Percentiles rank a stretch among this genome's conserved stretches.
Evolutionary conservation across 1,140 invertebrate genomes (phyloP).

Genomic region (Conus ventricosus): DNA sequence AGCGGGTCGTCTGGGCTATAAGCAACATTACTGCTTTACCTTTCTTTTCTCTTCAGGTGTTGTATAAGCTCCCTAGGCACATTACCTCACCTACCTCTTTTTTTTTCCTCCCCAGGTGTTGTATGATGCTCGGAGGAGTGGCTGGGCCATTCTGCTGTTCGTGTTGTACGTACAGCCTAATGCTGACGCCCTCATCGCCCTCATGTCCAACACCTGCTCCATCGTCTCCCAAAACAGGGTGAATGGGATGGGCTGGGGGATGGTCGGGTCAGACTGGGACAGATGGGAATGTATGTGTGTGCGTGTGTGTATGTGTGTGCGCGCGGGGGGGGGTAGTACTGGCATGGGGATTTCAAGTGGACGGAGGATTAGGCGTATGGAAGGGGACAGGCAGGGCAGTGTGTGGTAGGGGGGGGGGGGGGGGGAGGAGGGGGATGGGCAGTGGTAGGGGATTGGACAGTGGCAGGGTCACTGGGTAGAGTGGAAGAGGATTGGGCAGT

Average conservation of each 20-base stretch:
- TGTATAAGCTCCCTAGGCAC: too few relatives aligned
- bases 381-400: too few relatives aligned
- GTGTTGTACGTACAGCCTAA: conserved; percentile 13
- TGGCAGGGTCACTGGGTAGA: too few relatives aligned
- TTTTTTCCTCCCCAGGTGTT: background rate
- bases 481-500: too few relatives aligned
- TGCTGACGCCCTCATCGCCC: conserved; percentile 32
- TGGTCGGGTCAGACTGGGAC: background rate
- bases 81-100: too few relatives aligned
- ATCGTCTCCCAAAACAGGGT: conserved; percentile 28
- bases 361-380: too few relatives aligned
- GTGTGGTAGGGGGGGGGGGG: too few relatives aligned
- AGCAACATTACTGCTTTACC: too few relatives aligned
- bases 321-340: background rate
- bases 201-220: conserved; percentile 37
- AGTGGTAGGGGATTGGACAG: too few relatives aligned
- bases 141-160: conserved; percentile 30
- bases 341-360: background rate
- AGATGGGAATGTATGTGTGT: background rate
- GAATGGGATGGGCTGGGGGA: background rate
- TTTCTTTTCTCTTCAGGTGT: too few relatives aligned
- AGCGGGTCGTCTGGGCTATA: too few relatives aligned
- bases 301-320: background rate
- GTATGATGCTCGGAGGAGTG: background rate
- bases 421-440: too few relatives aligned